phyloP scores from a whole-genome alignment of 1,140 invertebrate genomes.

The Tetramorium alpestre region DNA sequence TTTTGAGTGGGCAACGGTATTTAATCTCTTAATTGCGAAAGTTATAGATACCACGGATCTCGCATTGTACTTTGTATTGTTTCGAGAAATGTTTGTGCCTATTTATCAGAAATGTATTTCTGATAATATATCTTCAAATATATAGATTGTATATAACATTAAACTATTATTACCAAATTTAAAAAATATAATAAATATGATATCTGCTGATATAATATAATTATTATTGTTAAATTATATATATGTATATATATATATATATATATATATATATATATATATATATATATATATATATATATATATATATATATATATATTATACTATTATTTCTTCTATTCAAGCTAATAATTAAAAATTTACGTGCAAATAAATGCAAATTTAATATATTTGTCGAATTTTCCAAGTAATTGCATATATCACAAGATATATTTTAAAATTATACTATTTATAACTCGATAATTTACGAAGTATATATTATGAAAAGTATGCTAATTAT shows the following conservation, averaged over 20 bases:
- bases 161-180: neutral
- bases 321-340: neutral
- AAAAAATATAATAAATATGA: neutral
- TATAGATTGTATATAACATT: neutral
- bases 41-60: neutral
- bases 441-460: neutral
- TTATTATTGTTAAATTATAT: neutral
- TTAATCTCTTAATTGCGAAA: constrained; percentile 36
- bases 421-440: neutral
- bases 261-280: neutral
- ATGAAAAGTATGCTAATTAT: neutral
- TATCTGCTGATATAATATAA: neutral
- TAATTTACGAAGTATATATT: neutral
- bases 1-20: neutral
- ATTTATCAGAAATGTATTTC: neutral
- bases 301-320: neutral
- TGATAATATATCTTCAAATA: too few species aligned
- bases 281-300: neutral
- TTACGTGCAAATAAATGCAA: neutral
- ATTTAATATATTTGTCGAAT: neutral
- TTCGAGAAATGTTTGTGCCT: neutral
- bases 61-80: neutral
- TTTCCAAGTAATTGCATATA: neutral
- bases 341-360: neutral
- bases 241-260: neutral